Evolutionary conservation across 2,888 invertebrate genomes (phyloP).

Genomic region (Sinhomidia bicolor): DNA sequence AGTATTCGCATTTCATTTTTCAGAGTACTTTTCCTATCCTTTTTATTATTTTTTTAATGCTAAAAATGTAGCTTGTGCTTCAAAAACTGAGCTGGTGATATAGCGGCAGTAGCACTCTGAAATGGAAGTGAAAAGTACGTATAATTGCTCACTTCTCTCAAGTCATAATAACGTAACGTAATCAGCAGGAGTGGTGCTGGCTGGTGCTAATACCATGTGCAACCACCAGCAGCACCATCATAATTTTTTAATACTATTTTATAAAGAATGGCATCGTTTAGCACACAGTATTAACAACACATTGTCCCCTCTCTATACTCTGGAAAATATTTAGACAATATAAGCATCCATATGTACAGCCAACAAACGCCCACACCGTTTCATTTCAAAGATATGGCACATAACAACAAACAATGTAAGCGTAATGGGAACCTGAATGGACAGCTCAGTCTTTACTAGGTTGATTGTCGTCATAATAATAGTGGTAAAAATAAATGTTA

Average conservation of each 20-base stretch:
- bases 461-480: no score
- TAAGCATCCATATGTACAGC: neutral
- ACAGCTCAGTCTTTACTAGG: neutral
- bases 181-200: neutral
- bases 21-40: no score
- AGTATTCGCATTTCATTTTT: neutral
- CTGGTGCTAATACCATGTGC: no score
- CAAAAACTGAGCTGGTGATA: constrained; percentile 5
- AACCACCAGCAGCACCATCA: neutral
- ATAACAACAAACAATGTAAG: neutral
- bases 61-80: neutral
- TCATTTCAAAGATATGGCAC: no score
- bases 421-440: neutral
- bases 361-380: neutral
- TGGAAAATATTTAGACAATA: constrained; percentile 14
- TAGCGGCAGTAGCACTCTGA: no score
- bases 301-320: neutral
- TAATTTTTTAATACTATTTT: no score
- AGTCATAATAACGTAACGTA: neutral
- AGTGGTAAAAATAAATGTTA: no score
- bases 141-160: neutral
- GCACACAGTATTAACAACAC: constrained; percentile 13
- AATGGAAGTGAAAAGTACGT: no score
- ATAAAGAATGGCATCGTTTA: constrained; percentile 12
- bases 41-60: neutral